Base-by-base conservation (phyloP, 2,797 vertebrate genomes). In the Passerculus sandwichensis region DNA sequence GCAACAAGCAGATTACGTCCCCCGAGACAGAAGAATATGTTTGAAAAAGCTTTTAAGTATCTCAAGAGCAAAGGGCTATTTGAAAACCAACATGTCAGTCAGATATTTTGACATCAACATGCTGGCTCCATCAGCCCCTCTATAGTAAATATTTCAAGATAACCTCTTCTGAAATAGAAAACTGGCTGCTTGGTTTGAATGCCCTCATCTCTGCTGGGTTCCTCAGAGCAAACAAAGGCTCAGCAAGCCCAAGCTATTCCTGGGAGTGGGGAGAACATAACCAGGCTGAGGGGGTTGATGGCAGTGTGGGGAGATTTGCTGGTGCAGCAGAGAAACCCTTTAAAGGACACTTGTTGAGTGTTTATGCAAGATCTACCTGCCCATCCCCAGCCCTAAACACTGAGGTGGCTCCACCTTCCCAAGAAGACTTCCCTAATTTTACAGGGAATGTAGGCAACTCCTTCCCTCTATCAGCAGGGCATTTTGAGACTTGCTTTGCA, bases 21-120 rank as follows among this genome's bases (percentile, higher is more conserved):
- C 70, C 67, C 57, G 80, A 90, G 86, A 72, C 0, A 26, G 57
- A 17, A 83, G 34, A 67, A 44, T 47, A 47, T 17, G 34, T 73
- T 86, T 74, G 61, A 60, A 69, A 94, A 80, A 87, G 38, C 91
- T 92, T 90, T 95, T 57, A 91, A 90, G 69, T 51, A 65, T 44
- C 86, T 89, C 61, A 42, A 64, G 75, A 87, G 76, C 73, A 54
- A 77, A 79, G 48, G 74, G 64, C 82, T 81, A 36, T 78, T 92
- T 85, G 90, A 61, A 91, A 93, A 67, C 42, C 42, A 80, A 45
- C 47, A 9, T 15, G 62, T 89, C 79, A 83, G 66, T 62, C 70
- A 59, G 78, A 36, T 10, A 13, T 59, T 73, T 48, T 87, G 89
- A 82, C 76, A 44, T 66, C 71, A 91, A 81, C 72, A 13, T 29